phyloP scores from a whole-genome alignment of 2,113 vertebrate species.

The Amphiprion percula region DNA sequence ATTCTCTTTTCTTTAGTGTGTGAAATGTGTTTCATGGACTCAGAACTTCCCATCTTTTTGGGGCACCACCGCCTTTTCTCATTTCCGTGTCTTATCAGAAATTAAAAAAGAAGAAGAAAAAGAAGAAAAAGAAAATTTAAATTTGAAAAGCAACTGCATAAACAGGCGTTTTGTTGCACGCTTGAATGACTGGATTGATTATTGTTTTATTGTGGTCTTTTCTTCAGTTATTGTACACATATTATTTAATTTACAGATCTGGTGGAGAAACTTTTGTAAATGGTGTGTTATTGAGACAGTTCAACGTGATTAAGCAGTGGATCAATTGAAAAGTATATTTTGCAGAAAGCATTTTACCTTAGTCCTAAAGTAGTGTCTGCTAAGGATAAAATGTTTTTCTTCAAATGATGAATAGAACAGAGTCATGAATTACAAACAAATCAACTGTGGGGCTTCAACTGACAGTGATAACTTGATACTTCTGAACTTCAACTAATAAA shows the following conservation, averaged over 20 bases:
- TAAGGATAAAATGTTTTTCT: not conserved
- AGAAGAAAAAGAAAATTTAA: conserved; percentile 10
- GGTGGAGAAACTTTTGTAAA: conserved; percentile 48
- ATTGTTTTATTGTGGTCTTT: conserved; percentile 40
- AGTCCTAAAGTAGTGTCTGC: not conserved
- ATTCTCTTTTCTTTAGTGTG: conserved; percentile 44
- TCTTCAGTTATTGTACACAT: conserved; percentile 41
- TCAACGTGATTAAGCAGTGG: not conserved
- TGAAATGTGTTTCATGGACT: conserved; percentile 44
- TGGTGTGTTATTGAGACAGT: conserved; percentile 6
- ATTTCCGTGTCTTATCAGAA: conserved; percentile 69
- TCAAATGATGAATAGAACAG: not conserved
- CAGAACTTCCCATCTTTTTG: conserved; percentile 39
- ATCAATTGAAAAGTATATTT: not conserved
- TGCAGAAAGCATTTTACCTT: not conserved
- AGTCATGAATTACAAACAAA: not conserved
- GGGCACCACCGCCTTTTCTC: conserved; percentile 49
- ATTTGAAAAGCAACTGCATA: conserved; percentile 64
- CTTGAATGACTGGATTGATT: conserved; percentile 50
- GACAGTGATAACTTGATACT: not conserved
- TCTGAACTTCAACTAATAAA: conserved; percentile 4
- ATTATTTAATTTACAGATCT: conserved; percentile 63
- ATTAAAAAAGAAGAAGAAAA: conserved; percentile 26
- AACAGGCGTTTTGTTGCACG: conserved; percentile 65
- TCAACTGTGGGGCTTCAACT: not conserved